Evolutionary conservation across 2,113 vertebrate genomes (phyloP).

Genomic region (Apodemus speciosus): DNA sequence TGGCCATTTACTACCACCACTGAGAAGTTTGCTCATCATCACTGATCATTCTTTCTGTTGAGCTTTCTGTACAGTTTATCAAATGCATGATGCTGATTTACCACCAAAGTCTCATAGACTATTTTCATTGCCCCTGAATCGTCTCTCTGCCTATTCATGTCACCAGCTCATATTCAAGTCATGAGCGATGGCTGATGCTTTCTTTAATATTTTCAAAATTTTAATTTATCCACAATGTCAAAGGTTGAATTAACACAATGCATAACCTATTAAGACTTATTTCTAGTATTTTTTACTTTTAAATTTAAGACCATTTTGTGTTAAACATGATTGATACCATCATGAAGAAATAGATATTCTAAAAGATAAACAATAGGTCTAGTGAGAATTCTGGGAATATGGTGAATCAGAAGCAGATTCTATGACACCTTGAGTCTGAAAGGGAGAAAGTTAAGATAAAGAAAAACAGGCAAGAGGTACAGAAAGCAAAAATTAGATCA

Average conservation of each 20-base stretch:
- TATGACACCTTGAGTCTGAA: not conserved
- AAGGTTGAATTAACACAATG: not conserved
- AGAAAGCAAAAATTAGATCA: not conserved
- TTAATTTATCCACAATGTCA: not conserved
- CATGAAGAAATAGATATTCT: slow-evolving; percentile 5
- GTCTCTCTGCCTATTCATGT: not conserved
- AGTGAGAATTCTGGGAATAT: not conserved
- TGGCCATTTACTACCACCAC: not conserved
- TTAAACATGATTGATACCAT: not conserved
- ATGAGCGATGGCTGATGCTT: not conserved
- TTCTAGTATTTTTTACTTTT: slow-evolving; percentile 16
- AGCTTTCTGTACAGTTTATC: not conserved
- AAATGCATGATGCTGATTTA: not conserved
- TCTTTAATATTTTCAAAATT: not conserved
- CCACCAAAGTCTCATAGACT: not conserved
- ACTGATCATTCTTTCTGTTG: not conserved
- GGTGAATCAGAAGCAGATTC: not conserved
- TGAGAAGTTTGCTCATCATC: not conserved
- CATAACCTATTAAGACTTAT: not conserved
- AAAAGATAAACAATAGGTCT: not conserved
- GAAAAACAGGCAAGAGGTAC: not conserved
- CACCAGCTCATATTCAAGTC: no score
- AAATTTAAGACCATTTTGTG: not conserved
- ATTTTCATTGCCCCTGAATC: not conserved
- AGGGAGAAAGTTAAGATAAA: not conserved